A percentile compares a stretch with the other conserved stretches of the same genome.
Conservation (phyloP, 2,113 vertebrate species). For the Thinocorus orbignyianus region DNA sequence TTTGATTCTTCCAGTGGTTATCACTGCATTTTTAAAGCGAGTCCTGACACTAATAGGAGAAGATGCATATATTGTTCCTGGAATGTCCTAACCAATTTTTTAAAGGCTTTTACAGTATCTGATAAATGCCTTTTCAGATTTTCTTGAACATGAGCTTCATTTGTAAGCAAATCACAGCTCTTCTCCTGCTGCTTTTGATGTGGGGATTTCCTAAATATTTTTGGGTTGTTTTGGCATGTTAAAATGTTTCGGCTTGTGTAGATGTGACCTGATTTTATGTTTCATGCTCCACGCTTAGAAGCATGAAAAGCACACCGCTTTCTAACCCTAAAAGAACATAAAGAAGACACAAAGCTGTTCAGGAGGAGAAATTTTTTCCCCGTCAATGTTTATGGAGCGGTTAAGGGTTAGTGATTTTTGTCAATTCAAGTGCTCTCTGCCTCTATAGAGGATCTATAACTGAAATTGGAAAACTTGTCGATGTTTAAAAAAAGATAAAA, state of each 20-base stretch:
- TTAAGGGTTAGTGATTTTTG: background rate
- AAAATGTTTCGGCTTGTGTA: background rate
- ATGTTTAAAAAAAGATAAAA: background rate
- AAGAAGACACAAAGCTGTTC: slow-evolving; percentile 6
- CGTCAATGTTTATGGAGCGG: background rate
- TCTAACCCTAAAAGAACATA: background rate
- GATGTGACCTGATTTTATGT: slow-evolving; percentile 6
- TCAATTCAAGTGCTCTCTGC: background rate
- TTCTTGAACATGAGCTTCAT: background rate
- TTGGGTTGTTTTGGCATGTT: background rate
- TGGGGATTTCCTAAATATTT: background rate
- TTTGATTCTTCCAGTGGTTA: background rate
- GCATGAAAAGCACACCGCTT: background rate
- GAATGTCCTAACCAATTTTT: background rate
- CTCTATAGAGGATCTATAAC: background rate
- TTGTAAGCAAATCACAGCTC: background rate
- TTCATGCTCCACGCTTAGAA: background rate
- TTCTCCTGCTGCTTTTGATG: background rate
- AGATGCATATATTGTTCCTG: background rate
- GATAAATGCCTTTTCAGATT: background rate
- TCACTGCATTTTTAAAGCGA: background rate
- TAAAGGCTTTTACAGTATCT: background rate
- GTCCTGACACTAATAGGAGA: background rate
- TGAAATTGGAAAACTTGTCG: background rate
- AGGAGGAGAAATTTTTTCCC: slow-evolving; percentile 44